A percentile compares a stretch with the other conserved stretches of the same genome.
Evolutionary conservation across 2,888 invertebrate species (phyloP).

Genomic region (Lasioglossum marginatum): DNA sequence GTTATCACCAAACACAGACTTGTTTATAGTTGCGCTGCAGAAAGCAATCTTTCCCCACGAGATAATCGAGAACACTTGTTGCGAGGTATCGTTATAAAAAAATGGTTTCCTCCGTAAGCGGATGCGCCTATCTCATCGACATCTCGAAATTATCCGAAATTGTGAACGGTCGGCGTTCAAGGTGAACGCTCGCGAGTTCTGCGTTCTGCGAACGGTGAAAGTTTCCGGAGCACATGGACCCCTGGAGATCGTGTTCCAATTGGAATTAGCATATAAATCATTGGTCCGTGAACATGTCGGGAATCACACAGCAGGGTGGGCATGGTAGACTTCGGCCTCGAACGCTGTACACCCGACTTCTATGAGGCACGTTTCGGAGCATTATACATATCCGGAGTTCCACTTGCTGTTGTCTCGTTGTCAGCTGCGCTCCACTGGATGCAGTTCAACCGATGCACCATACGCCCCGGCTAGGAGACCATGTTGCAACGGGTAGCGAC

Average conservation of each 20-base stretch:
- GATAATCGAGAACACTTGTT: background rate
- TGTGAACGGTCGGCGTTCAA: slow-evolving; percentile 24
- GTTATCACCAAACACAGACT: background rate
- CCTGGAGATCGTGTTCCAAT: slow-evolving; percentile 54
- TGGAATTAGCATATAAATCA: slow-evolving; percentile 74
- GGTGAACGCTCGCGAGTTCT: slow-evolving; percentile 21
- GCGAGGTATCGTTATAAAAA: background rate
- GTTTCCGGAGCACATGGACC: slow-evolving; percentile 51
- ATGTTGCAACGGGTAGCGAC: slow-evolving; percentile 29
- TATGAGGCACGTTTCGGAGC: slow-evolving; percentile 48
- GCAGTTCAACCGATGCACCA: slow-evolving; percentile 67
- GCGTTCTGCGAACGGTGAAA: slow-evolving; percentile 63
- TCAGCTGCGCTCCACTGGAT: slow-evolving; percentile 74
- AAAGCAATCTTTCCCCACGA: background rate
- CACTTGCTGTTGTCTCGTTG: slow-evolving; percentile 71
- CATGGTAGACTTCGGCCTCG: slow-evolving; percentile 9
- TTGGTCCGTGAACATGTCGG: slow-evolving; percentile 66
- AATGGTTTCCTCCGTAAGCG: background rate
- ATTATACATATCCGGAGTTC: slow-evolving; percentile 67
- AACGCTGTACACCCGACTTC: slow-evolving; percentile 35
- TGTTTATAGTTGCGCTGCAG: background rate
- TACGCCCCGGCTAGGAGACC: slow-evolving; percentile 26
- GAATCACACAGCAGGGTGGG: slow-evolving; percentile 48
- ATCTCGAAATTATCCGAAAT: slow-evolving; percentile 27
- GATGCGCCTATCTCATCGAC: background rate